These are phyloP conservation scores for Brachionus manjavacas DNA, from an alignment of 1,140 invertebrate species.

Conservation along the genomic window DNA sequence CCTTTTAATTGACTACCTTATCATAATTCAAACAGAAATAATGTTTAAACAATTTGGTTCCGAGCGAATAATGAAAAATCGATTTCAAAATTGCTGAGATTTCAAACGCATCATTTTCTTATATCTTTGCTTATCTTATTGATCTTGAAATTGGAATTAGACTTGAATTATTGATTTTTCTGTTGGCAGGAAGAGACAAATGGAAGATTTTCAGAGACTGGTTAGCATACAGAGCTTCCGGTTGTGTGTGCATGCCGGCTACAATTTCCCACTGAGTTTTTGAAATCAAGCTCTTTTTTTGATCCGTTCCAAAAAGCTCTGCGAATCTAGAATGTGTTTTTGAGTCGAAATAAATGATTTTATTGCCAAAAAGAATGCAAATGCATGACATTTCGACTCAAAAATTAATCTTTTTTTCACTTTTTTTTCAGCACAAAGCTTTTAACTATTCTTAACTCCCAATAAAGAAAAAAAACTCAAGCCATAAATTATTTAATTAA, in stretches of 20 bases:
- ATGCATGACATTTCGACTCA: not conserved
- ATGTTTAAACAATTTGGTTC: not conserved
- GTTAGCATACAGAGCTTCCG: not conserved
- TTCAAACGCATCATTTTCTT: not conserved
- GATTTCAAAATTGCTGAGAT: not conserved
- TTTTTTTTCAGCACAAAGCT: not conserved
- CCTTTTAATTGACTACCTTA: not conserved
- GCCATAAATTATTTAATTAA: not conserved
- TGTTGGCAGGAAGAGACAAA: not conserved
- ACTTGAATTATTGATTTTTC: not conserved
- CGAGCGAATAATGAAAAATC: not conserved
- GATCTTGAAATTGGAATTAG: not conserved
- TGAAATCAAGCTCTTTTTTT: not conserved
- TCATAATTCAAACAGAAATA: not conserved
- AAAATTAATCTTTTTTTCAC: no score
- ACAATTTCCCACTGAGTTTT: not conserved
- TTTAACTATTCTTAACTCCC: no score
- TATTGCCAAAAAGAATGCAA: not conserved
- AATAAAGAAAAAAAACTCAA: not conserved
- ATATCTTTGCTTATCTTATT: not conserved
- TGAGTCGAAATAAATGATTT: not conserved
- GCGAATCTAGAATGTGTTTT: not conserved
- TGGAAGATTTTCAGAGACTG: not conserved
- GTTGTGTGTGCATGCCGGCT: not conserved
- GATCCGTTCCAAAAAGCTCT: not conserved